Percentiles rank a stretch among this genome's conserved stretches.
Conservation (phyloP, 2,797 vertebrate species). For the Hyperoplus immaculatus region DNA sequence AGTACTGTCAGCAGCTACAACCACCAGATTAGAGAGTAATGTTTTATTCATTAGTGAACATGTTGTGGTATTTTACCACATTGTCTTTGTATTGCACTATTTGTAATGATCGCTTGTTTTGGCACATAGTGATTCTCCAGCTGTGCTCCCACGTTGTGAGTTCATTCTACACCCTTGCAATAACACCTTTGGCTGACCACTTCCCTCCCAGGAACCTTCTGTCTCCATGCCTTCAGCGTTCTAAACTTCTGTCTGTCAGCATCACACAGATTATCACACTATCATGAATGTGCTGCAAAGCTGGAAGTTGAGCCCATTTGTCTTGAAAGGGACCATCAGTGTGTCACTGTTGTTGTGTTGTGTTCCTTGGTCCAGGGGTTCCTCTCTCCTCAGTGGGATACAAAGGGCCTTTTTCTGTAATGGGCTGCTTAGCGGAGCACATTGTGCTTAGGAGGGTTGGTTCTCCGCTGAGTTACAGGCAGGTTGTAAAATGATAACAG, state of each 20-base stretch:
- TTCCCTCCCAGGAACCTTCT: conserved; percentile 34
- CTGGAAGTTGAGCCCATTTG: conserved; percentile 1
- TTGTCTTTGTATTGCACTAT: conserved; percentile 33
- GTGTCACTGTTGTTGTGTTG: conserved; percentile 43
- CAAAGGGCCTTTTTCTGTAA: conserved; percentile 65
- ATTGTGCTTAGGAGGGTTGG: conserved; percentile 66
- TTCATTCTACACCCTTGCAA: conserved; percentile 30
- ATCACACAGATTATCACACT: not conserved
- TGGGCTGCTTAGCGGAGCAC: conserved; percentile 69
- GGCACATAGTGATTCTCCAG: conserved; percentile 35
- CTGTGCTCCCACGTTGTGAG: conserved; percentile 27
- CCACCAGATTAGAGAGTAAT: conserved; percentile 13
- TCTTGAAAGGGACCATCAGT: conserved; percentile 29
- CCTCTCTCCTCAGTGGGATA: conserved; percentile 59
- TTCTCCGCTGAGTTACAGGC: conserved; percentile 64
- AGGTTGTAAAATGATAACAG: conserved; percentile 80
- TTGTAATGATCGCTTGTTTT: conserved; percentile 33
- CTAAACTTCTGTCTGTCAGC: not conserved
- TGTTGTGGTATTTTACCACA: conserved; percentile 21
- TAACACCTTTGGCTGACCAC: conserved; percentile 48
- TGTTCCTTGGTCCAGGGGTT: conserved; percentile 47
- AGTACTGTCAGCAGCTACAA: not conserved
- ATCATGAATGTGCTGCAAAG: conserved; percentile 9
- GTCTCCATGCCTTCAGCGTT: not conserved
- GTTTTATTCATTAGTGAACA: conserved; percentile 14